Percentiles rank a stretch among this genome's conserved stretches.
These are phyloP conservation scores for Megalops atlanticus DNA, from an alignment of 2,113 vertebrate genomes.

Conservation along the genomic window DNA sequence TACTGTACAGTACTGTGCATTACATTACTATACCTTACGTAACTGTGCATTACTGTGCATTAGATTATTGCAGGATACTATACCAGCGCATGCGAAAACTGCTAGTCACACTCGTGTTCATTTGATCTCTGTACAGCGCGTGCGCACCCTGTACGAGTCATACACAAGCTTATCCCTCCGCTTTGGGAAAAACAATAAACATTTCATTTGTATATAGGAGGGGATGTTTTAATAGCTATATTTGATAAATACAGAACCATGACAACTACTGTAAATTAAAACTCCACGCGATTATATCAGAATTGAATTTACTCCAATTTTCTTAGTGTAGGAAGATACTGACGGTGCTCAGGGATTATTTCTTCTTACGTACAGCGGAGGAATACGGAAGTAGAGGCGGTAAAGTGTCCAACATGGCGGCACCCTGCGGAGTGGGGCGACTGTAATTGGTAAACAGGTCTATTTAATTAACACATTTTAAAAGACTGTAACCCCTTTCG, in stretches of 20 bases:
- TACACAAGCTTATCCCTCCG: constrained; percentile 57
- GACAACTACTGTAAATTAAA: background rate
- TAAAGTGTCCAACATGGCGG: constrained; percentile 83
- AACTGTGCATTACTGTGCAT: no score
- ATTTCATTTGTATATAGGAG: background rate
- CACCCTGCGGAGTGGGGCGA: constrained; percentile 76
- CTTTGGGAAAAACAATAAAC: constrained; percentile 28
- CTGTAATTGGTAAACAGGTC: constrained; percentile 76
- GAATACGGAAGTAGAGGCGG: constrained; percentile 54
- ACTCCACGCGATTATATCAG: background rate
- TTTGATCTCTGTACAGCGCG: constrained; percentile 33
- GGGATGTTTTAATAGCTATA: background rate
- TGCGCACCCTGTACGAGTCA: constrained; percentile 58
- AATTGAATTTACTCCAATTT: background rate
- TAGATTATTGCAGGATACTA: no score
- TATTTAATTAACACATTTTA: constrained; percentile 19
- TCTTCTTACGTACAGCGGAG: background rate
- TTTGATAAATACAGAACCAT: background rate
- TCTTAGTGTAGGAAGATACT: background rate
- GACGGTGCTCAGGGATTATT: constrained; percentile 30
- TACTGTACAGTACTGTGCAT: no score
- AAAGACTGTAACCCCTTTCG: background rate
- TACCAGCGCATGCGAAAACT: no score
- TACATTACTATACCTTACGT: no score
- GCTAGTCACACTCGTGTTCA: constrained; percentile 31